Conservation (phyloP, 1,140 invertebrate genomes). For the Probaryconus sp. region DNA sequence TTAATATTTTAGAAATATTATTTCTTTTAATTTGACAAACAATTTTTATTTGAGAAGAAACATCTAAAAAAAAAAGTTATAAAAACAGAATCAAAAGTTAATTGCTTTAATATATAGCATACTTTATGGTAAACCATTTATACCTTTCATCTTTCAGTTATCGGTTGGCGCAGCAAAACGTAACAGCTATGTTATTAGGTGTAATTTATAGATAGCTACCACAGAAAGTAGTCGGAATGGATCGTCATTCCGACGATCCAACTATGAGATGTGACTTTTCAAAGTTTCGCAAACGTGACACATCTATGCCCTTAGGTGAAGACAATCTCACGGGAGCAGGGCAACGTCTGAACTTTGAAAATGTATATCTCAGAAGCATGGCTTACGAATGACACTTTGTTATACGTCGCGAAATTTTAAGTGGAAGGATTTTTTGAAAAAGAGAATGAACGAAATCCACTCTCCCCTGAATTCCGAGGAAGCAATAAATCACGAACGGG, state of each 20-base stretch:
- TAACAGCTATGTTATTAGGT: slow-evolving; percentile 21
- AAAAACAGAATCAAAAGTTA: no score
- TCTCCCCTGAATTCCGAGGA: slow-evolving; percentile 34
- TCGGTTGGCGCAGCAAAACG: neutral
- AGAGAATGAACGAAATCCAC: slow-evolving; percentile 33
- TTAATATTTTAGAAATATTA: no score
- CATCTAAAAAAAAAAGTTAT: no score
- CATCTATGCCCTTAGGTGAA: slow-evolving; percentile 25
- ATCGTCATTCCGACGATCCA: slow-evolving; percentile 44
- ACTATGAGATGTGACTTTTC: slow-evolving; percentile 49
- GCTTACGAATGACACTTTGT: slow-evolving; percentile 56
- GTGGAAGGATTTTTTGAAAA: slow-evolving; percentile 14
- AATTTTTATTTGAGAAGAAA: no score
- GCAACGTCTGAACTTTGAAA: slow-evolving; percentile 44
- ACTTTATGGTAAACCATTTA: no score
- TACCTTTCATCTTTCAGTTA: no score
- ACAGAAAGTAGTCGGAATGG: slow-evolving; percentile 43
- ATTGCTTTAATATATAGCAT: no score
- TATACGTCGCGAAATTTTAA: slow-evolving; percentile 49
- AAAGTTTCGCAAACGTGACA: slow-evolving; percentile 54
- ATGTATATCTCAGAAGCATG: slow-evolving; percentile 35
- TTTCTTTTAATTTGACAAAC: no score
- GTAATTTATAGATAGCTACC: slow-evolving; percentile 48
- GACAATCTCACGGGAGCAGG: slow-evolving; percentile 30
- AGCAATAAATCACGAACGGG: slow-evolving; percentile 48